These are phyloP conservation scores for Chamaetylas fuelleborni DNA, from an alignment of 2,113 vertebrate genomes.

Conservation along the genomic window DNA sequence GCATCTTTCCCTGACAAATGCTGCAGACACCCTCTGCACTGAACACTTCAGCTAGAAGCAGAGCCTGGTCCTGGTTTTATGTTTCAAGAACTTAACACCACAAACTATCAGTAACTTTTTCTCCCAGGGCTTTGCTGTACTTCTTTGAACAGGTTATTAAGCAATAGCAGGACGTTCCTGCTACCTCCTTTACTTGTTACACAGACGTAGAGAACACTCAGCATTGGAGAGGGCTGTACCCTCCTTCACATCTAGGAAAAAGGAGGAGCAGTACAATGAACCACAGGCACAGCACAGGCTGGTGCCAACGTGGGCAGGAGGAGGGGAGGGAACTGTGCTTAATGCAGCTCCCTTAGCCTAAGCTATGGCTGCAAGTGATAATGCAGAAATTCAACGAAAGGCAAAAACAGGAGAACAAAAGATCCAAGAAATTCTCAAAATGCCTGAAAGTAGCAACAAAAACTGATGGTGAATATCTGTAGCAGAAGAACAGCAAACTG, in stretches of 20 bases:
- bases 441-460: neutral
- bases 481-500: neutral
- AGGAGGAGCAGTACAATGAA: neutral
- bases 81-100: neutral
- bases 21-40: neutral
- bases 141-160: neutral
- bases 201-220: fast-evolving
- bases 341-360: neutral
- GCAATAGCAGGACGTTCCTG: neutral
- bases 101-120: neutral
- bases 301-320: neutral
- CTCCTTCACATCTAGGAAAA: neutral
- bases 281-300: neutral
- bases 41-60: neutral
- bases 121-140: neutral
- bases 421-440: neutral
- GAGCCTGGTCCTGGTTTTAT: neutral
- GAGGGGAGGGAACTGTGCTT: neutral
- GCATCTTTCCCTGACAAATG: neutral
- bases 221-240: neutral
- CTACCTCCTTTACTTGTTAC: neutral
- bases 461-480: neutral
- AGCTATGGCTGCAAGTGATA: neutral
- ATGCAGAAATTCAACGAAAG: neutral
- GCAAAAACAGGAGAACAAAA: neutral